phyloP scores from a whole-genome alignment of 2,797 vertebrate species.

The Anguilla obscura region DNA sequence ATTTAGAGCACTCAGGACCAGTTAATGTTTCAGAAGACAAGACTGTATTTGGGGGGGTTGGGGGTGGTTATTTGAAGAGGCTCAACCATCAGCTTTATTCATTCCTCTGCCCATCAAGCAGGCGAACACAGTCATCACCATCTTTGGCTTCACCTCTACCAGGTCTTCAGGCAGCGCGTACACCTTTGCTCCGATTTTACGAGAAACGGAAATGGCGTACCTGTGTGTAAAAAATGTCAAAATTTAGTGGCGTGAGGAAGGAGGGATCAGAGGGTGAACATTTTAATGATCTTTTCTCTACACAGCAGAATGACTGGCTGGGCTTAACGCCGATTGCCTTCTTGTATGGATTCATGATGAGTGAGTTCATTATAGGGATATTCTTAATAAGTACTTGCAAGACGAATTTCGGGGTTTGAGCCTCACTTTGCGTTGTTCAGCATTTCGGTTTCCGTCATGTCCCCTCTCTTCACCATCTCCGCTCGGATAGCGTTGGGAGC shows the following conservation, averaged over 20 bases:
- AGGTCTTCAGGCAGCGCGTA: constrained; percentile 94
- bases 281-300: neutral
- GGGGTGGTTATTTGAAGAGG: neutral
- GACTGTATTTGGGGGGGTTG: neutral
- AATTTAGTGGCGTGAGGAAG: neutral
- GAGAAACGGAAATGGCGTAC: constrained; percentile 93
- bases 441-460: constrained; percentile 73
- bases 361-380: neutral
- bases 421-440: constrained; percentile 86
- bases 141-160: constrained; percentile 95
- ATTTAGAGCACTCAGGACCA: neutral
- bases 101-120: constrained; percentile 91
- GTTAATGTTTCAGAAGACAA: neutral
- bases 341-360: neutral
- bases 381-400: constrained; percentile 46
- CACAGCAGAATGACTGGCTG: too few species aligned
- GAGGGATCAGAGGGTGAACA: neutral
- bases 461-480: constrained; percentile 84
- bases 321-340: neutral
- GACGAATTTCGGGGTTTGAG: constrained; percentile 56
- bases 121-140: constrained; percentile 97
- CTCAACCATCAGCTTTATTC: constrained; percentile 75
- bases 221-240: constrained; percentile 60
- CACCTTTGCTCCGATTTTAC: constrained; percentile 93
- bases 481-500: constrained; percentile 82